Base-by-base conservation (phyloP, 2,797 vertebrate species). In the Myotis daubentonii region DNA sequence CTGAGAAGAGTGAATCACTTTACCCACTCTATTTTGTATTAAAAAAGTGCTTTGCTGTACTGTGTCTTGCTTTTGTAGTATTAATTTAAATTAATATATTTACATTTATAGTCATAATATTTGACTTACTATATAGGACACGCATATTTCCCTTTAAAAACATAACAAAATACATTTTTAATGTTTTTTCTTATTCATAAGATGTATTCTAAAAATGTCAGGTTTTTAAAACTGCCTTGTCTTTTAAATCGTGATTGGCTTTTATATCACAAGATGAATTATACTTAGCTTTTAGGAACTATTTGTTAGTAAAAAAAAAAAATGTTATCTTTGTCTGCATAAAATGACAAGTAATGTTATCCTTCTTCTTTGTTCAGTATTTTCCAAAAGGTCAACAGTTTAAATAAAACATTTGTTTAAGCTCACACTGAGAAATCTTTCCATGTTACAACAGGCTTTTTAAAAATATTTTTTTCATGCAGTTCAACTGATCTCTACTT, bases 231-330 rank as follows among this genome's bases (percentile, higher is more conserved):
- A 81, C 25, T 85, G 25, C 8, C 62, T 80, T 79, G 30, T 68
- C 41, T 66, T 66, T 66, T 72, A 94, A 79, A 17, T 70, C 79
- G 57, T 88, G 68, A 36, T 78, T 78, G 5, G 41, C 51, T 78
- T 92, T 74, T 72, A 65, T 36, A 80, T 84, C 28, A 84, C 53
- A 93, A 53, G 38, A 92, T 81, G 57, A 92, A 93, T 66, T 71
- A 28, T 80, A 86, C 79, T 91, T 92, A 89, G 66, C 33, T 89
- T 88, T 87, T 84, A 91, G 41, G n/a, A 94, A 87, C 30, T 68
- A 30, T 75, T 86, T 80, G 51, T 89, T 57, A 44, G 44, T 93
- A 33, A 78, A 41, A 17, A 65, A 17, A 65, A 57, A 72, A 47
- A 65, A 71, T 5, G 22, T 89, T 76, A 60, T 30, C 53, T 90